Conservation (phyloP, 2,797 vertebrate genomes). For the Dermochelys coriacea region DNA sequence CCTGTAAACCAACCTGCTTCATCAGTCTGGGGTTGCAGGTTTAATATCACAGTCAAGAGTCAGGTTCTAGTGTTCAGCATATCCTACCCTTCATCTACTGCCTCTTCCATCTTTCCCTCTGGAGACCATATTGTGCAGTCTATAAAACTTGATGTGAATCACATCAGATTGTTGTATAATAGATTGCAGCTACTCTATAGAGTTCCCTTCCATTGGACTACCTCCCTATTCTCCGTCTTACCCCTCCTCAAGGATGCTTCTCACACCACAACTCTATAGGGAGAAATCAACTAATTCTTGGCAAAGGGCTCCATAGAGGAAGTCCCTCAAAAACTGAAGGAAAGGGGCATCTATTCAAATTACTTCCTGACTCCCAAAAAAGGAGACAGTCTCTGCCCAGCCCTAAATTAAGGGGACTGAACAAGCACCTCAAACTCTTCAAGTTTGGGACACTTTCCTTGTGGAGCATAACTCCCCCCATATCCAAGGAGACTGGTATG, state of each 20-base stretch:
- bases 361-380: constrained; percentile 47
- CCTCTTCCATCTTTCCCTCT: not conserved
- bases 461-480: constrained; percentile 63
- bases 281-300: not conserved
- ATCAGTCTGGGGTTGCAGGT: not conserved
- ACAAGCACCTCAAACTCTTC: constrained; percentile 61
- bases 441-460: constrained; percentile 46
- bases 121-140: not conserved
- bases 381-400: constrained; percentile 54
- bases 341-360: not conserved
- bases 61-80: not conserved
- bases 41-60: not conserved
- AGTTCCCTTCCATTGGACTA: not conserved
- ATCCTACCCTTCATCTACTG: not conserved
- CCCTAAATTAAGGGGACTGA: constrained; percentile 64
- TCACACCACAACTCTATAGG: constrained; percentile 12
- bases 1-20: not conserved
- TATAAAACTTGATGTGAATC: not conserved
- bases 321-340: constrained; percentile 42
- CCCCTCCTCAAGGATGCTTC: constrained; percentile 14
- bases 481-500: constrained; percentile 42
- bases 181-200: not conserved
- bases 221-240: not conserved
- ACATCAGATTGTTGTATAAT: rapidly evolving
- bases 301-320: constrained; percentile 14